Evolutionary conservation across 2,888 invertebrate genomes (phyloP), one percentile per base, ranked within the genome.

Genomic region (Frankliniella intonsa): DNA sequence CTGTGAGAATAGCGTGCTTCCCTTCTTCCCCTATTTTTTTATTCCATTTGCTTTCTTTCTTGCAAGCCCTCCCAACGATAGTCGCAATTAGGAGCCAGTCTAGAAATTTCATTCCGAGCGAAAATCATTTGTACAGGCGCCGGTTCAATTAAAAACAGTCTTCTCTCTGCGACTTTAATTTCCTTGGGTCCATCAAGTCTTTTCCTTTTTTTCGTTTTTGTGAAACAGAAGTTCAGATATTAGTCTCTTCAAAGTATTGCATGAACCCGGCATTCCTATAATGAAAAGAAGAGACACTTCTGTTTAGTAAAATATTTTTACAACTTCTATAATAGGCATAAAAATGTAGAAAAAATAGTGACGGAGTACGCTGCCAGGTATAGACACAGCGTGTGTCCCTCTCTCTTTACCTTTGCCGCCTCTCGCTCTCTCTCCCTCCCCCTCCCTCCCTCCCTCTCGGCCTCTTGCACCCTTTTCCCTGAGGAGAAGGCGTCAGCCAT

Each of bases 401-500:
- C 38, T n/a, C 38, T 38, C 5, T 38, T 5, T 5, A 38, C 38
- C 5, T 5, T 5, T 38, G 3, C 38, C 5, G 38, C 38, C 38
- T 38, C 38, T 38, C 38, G 2, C 38, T 38, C 38, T 38, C 38
- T 38, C 38, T 14, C 62, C 14, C 62, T 17, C 62, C 17, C 62
- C 9, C 55, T 17, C 55, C 55, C 55, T 8, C 38, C 5, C 38
- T 17, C 55, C 9, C 55, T 8, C 55, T 55, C 55, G 1, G 3
- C 55, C 14, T 17, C 19, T n/a, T 17, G 14, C 62, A 19, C 14
- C 17, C 62, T n/a, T 17, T 19, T n/a, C 8, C 19, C 62, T 62
- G 55, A 55, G 55, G 69, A 22, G 69, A 25, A 76, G 69, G 69
- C 69, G 69, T 76, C 69, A 76, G 69, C 69, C 69, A 12, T 76